phyloP scores from a whole-genome alignment of 2,888 invertebrate genomes.

The Heliothis peltigera region DNA sequence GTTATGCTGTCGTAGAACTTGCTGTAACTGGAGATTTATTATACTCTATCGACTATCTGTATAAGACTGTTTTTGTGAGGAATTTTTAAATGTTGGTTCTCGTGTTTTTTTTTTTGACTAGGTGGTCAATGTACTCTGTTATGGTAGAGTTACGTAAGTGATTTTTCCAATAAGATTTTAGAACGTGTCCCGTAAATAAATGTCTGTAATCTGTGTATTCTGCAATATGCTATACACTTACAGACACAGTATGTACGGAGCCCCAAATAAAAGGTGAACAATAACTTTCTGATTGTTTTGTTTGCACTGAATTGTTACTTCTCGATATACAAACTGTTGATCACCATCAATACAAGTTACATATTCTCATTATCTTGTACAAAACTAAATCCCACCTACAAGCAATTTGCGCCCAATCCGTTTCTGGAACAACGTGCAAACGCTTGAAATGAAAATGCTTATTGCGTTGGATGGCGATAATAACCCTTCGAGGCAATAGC shows the following conservation, averaged over 20 bases:
- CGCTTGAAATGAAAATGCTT: slow-evolving; percentile 53
- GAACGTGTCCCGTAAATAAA: not conserved
- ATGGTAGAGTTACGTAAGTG: not conserved
- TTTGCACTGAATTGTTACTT: not conserved
- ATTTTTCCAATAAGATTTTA: not conserved
- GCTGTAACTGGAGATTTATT: not conserved
- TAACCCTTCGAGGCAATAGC: slow-evolving; percentile 50
- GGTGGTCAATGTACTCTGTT: not conserved
- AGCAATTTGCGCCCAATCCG: slow-evolving; percentile 39
- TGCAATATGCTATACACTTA: no score
- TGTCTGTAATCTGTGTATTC: not conserved
- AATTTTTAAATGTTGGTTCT: not conserved
- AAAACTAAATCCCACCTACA: slow-evolving; percentile 40
- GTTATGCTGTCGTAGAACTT: not conserved
- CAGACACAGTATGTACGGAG: no score
- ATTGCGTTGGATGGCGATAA: slow-evolving; percentile 49
- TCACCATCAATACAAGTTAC: not conserved
- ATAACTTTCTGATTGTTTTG: not conserved
- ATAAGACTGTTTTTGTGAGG: not conserved
- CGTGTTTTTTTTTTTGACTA: not conserved
- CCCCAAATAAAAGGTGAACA: no score
- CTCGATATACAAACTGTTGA: not conserved
- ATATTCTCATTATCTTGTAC: slow-evolving; percentile 26
- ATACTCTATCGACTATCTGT: not conserved
- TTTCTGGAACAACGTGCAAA: slow-evolving; percentile 52